Evolutionary conservation across 2,797 vertebrate species (phyloP), one percentile per base, ranked within the genome.

Genomic region (Urocyon cinereoargenteus): DNA sequence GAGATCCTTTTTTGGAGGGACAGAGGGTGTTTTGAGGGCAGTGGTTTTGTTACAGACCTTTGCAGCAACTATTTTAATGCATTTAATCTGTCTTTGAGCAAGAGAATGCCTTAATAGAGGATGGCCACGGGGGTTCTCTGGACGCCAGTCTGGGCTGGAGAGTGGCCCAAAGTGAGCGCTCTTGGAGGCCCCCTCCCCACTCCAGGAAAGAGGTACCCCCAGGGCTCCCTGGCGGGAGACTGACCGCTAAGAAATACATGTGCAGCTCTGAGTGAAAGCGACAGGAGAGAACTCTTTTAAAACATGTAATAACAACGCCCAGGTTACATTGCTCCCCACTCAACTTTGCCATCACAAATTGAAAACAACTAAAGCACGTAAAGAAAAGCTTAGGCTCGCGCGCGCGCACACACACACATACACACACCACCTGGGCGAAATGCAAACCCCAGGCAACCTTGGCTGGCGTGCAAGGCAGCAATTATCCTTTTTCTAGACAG

Each of bases 401-500:
- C 12, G 6, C 28, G 1, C n/a, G 2, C 24, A 26, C 64, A 4
- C 36, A 3, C 34, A 3, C 22, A 12, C 19, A 1, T 8, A 14
- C 16, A 28, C 55, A 31, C 49, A 26, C n/a, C 11, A 55, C 61
- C 24, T 18, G 21, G 28, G 51, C 2, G 3, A 90, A 84, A 85
- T 28, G 75, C 64, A 75, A 68, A 49, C 40, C 26, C 21, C n/a
- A 59, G 79, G 9, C 51, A 77, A 28, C 34, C 21, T 45, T 16
- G 51, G 14, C n/a, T 28, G 40, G n/a, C 28, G 2, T 15, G 75
- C 45, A 89, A 59, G 36, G 28, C 34, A 4, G 19, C 11, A n/a
- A 34, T 61, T 72, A 94, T 75, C 84, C 62, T 66, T 91, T 91
- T 92, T 90, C 75, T 90, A 92, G 51, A 86, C 21, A n/a, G 36